Evolutionary conservation across 2,888 invertebrate species (phyloP).

Genomic region (Arenicola marina): DNA sequence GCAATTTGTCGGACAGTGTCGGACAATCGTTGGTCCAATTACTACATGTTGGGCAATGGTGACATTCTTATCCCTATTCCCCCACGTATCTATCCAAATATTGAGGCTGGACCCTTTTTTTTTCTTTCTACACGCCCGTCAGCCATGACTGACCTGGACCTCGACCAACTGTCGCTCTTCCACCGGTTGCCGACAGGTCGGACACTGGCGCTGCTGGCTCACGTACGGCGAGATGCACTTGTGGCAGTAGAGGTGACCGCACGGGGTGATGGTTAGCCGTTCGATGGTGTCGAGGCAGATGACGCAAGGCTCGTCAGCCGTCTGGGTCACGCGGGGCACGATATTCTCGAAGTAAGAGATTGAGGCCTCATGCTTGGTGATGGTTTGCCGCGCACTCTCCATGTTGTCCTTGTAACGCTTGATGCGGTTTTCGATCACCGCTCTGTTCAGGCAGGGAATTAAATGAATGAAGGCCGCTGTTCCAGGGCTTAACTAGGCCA

Average conservation of each 20-base stretch:
- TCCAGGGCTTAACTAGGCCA: too few species aligned
- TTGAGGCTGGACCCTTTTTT: too few species aligned
- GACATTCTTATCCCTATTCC: too few species aligned
- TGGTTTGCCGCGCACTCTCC: neutral
- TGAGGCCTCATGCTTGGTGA: conserved; percentile 10
- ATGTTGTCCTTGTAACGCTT: conserved; percentile 3
- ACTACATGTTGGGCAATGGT: too few species aligned
- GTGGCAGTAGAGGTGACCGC: conserved; percentile 20
- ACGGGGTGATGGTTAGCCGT: conserved; percentile 17
- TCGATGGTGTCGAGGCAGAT: conserved; percentile 17
- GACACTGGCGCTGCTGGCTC: conserved; percentile 6
- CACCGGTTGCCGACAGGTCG: conserved; percentile 12
- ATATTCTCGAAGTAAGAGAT: conserved; percentile 15
- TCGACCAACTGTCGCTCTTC: conserved; percentile 12
- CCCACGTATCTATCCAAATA: too few species aligned
- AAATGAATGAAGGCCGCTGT: too few species aligned
- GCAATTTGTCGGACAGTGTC: too few species aligned
- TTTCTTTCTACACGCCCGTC: too few species aligned
- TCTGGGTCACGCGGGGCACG: conserved; percentile 12
- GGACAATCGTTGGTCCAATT: too few species aligned
- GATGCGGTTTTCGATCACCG: neutral
- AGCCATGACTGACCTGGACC: conserved; percentile 9
- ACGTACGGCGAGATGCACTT: conserved; percentile 16
- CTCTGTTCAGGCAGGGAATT: neutral
- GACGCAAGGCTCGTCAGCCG: conserved; percentile 19